Evolutionary conservation across 1,140 invertebrate species (phyloP), one percentile per base, ranked within the genome.

Genomic region (Pseudomyrmex cubaensis): DNA sequence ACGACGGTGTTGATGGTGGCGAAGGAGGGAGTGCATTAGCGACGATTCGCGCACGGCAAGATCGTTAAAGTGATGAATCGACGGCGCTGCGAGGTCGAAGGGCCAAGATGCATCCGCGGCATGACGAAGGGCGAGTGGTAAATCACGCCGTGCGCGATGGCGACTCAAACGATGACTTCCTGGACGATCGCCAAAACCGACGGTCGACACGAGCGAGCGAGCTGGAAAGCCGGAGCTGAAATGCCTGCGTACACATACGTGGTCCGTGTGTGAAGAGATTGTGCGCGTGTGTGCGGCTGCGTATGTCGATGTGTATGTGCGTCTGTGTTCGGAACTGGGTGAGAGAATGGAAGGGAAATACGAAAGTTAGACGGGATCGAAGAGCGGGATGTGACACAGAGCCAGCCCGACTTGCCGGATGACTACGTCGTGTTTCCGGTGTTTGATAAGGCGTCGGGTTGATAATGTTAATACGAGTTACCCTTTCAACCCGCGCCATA

Each of bases 41-140:
- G 76, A 50, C 67, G 48, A 80, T 80, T 56, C 76, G 66, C 66
- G 76, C 66, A 52, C 67, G 76, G 44, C 54, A 80, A 72, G 76
- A 80, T 59, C 76, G 66, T 72, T 80, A 70, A 72, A 72, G 66
- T 80, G 76, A 80, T 80, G 76, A 80, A 80, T 80, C 66, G 76
- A 72, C 76, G 54, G n/a, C n/a, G 35, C 35, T 35, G 35, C 44
- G 54, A 66, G 74, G 61, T 20, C 52, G n/a, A 80, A 70, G 76
- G 54, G 76, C 76, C 35, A 80, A 80, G 76, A 80, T 80, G 66
- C 76, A 59, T 56, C 54, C 56, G 64, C 64, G 66, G 56, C 25
- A 80, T 80, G 76, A 80, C 66, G 76, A 80, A 80, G 76, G 76
- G 76, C 76, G 66, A 59, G 76, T 80, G 76, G 76, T 80, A 80